Conservation (phyloP, 2,113 vertebrate genomes). For the Numida meleagris region DNA sequence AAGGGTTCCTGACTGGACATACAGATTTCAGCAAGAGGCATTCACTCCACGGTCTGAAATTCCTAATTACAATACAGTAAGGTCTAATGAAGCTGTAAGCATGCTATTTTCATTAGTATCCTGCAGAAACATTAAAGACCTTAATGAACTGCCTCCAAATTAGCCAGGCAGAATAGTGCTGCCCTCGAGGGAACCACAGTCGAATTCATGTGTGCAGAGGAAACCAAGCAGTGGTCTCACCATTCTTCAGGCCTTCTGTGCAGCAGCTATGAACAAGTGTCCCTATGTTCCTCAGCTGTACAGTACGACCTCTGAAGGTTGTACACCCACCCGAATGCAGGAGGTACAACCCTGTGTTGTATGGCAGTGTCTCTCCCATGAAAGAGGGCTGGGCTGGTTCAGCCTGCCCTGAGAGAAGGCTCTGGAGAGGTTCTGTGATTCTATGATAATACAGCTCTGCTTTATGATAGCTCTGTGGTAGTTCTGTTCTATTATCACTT, state of each 20-base stretch:
- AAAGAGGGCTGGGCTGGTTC: background rate
- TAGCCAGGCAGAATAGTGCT: accelerated
- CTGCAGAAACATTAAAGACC: background rate
- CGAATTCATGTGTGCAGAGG: background rate
- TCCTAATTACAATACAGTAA: background rate
- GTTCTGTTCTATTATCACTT: background rate
- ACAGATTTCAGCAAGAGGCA: background rate
- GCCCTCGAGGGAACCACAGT: background rate
- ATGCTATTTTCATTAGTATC: background rate
- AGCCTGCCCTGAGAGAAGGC: background rate
- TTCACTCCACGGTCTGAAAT: background rate
- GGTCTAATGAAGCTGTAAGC: background rate
- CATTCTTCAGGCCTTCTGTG: accelerated
- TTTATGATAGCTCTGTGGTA: no score
- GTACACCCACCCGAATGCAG: background rate
- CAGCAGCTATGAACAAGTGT: background rate
- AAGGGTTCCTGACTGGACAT: background rate
- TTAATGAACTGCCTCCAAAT: background rate
- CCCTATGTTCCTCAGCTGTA: accelerated
- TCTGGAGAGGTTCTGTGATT: no score
- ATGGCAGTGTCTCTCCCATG: accelerated
- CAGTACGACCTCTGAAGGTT: background rate
- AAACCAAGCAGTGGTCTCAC: background rate
- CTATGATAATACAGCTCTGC: background rate
- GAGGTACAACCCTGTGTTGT: background rate